Base-by-base conservation (phyloP, 2,113 vertebrate species). In the Clarias macrocephalus region DNA sequence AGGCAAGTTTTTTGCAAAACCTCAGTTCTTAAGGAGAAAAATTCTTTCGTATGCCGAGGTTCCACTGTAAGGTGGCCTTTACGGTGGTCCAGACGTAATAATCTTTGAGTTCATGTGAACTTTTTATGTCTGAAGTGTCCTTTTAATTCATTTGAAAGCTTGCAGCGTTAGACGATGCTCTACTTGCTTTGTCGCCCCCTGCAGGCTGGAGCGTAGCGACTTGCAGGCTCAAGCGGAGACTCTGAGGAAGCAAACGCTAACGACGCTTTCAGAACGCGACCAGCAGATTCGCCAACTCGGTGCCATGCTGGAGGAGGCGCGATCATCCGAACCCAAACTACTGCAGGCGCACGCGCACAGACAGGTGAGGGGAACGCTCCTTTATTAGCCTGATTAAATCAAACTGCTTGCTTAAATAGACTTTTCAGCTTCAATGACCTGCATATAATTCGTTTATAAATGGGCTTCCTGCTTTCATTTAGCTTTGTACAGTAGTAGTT, bases 181-280 rank as follows among this genome's bases (percentile, higher is more conserved):
- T 28, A 1, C 48, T n/a, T 28, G 23, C 42, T 86, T 63, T 75
- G 6, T 88, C 56, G 9, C 6, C 48, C 73, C 56, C 48, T 33
- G 91, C 79, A 97, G 97, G 93, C 94, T 95, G 90, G 92, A 94
- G 89, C 82, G 90, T 0, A 68, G 89, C 0, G 95, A 95, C 52
- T 97, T 95, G 96, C 94, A 96, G 91, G 89, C 93, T 80, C 96
- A 97, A 84, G 95, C 93, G 0, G 95, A 93, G 91, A 93, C 92
- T 80, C 92, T 96, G 89, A 97, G 96, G 90, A 96, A 98, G 83
- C 97, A 97, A 92, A 97, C 96, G 66, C 93, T 97, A 76, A 75
- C 93, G 89, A 94, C 95, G 1, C 92, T 98, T 37, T 94, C 96
- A 5, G 97, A 97, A 85, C 95, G 96, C 63, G 97, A 98, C 90